Evolutionary conservation across 1,140 invertebrate species (phyloP), one percentile per base, ranked within the genome.

Genomic region (Lordiphosa mommai): DNA sequence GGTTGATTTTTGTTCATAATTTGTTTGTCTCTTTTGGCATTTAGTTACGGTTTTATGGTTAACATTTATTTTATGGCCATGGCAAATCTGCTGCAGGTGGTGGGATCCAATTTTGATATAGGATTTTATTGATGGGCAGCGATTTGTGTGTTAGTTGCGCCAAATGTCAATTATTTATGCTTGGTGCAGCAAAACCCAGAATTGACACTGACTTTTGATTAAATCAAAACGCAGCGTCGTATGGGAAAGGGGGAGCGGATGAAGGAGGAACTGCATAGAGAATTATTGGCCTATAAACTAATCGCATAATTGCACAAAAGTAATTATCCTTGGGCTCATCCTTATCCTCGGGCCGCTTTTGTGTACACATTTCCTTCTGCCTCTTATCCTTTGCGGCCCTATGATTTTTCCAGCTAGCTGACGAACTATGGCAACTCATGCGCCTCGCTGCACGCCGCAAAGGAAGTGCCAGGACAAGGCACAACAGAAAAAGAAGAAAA

Each of bases 11-110:
- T 72, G 77, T 82, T 72, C 49, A 79, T 77, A 84, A 84, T 84
- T 84, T 84, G 79, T 84, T 84, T 72, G 79, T 65, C 60, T 69
- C 51, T 20, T 43, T 41, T 17, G 8, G 40, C 27, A 63, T 58
- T 84, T 77, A 56, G 77, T 66, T 68, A 84, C 64, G 77, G 79
- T 84, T 77, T 40, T 77, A 72, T 59, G 79, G 60, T 51, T 72
- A 79, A 84, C 77, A 85, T 84, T 84, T 85, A 84, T 84, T 84
- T 84, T 85, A 84, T 84, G 77, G 72, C 72, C 77, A 79, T 84
- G 77, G 41, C 85, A 72, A 85, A 84, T 85, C 20, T n/a, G 1
- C 1, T 17, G 7, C 29, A 27, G 55, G 72, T 71, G 76, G 67
- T 63, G 77, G 79, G 66, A 68, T 63, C 76, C 76, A 82, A 65